Evolutionary conservation across 2,113 vertebrate species (phyloP).

Genomic region (Coregonus clupeaformis): DNA sequence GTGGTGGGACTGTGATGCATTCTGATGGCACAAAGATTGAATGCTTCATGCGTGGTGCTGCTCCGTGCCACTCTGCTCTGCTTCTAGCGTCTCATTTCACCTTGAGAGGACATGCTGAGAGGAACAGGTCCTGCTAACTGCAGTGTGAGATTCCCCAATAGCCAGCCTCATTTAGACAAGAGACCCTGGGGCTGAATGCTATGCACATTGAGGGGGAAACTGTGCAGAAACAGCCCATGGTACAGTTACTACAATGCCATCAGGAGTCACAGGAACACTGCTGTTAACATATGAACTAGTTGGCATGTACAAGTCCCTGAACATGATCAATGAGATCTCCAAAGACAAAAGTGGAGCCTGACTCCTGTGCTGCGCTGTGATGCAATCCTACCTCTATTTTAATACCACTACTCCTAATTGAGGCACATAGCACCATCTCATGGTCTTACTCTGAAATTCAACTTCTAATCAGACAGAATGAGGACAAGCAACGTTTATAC

Average conservation of each 20-base stretch:
- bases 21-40: slow-evolving; percentile 51
- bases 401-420: background rate
- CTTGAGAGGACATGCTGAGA: slow-evolving; percentile 2
- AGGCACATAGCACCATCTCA: slow-evolving; percentile 72
- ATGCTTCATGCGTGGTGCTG: slow-evolving; percentile 31
- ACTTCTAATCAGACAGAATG: slow-evolving; percentile 8
- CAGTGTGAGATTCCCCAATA: slow-evolving; percentile 36
- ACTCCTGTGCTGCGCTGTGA: background rate
- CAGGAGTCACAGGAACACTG: no score
- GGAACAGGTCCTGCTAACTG: slow-evolving; percentile 42
- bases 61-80: slow-evolving; percentile 22
- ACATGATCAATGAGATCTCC: background rate
- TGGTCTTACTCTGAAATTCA: slow-evolving; percentile 60
- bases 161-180: slow-evolving; percentile 30
- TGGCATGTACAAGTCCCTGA: no score
- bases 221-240: no score
- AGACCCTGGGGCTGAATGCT: background rate
- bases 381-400: background rate
- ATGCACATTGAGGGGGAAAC: background rate
- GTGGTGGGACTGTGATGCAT: slow-evolving; percentile 32
- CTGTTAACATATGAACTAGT: no score
- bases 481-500: no score
- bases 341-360: background rate
- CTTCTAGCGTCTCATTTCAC: slow-evolving; percentile 7
- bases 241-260: background rate